Evolutionary conservation across 2,888 invertebrate genomes (phyloP).

Genomic region (Netelia inedita): DNA sequence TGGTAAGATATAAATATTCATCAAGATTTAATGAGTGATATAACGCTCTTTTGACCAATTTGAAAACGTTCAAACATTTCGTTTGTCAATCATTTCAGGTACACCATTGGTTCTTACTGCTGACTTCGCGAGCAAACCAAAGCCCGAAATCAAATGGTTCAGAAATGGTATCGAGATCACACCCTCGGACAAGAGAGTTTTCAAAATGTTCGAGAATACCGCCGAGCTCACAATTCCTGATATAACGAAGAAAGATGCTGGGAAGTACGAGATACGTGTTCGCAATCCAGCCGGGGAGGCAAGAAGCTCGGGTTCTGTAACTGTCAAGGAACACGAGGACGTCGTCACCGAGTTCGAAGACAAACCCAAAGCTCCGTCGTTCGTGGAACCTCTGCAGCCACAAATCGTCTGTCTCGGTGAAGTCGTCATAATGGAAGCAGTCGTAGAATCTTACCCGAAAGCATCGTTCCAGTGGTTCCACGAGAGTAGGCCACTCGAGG

Average conservation of each 20-base stretch:
- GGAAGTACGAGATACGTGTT: conserved; percentile 95
- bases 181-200: conserved; percentile 88
- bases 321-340: conserved; percentile 88
- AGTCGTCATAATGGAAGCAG: conserved; percentile 92
- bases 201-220: conserved; percentile 87
- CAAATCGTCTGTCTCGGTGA: conserved; percentile 90
- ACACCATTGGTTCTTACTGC: conserved; percentile 90
- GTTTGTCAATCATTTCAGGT: conserved; percentile 48
- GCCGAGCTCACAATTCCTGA: conserved; percentile 89
- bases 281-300: conserved; percentile 92
- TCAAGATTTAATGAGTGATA: conserved; percentile 31
- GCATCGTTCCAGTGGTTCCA: conserved; percentile 96
- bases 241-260: conserved; percentile 91
- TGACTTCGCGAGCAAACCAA: conserved; percentile 90
- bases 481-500: conserved; percentile 90
- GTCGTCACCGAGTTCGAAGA: conserved; percentile 83
- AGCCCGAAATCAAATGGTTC: conserved; percentile 93
- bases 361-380: conserved; percentile 90
- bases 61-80: conserved; percentile 20
- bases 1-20: conserved; percentile 83
- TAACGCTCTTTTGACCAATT: background rate
- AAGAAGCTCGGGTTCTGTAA: conserved; percentile 93
- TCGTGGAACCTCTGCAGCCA: conserved; percentile 90
- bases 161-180: conserved; percentile 93
- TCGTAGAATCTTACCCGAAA: conserved; percentile 91